Base-by-base conservation (phyloP, 2,888 invertebrate genomes). In the Drosophila koepferae region DNA sequence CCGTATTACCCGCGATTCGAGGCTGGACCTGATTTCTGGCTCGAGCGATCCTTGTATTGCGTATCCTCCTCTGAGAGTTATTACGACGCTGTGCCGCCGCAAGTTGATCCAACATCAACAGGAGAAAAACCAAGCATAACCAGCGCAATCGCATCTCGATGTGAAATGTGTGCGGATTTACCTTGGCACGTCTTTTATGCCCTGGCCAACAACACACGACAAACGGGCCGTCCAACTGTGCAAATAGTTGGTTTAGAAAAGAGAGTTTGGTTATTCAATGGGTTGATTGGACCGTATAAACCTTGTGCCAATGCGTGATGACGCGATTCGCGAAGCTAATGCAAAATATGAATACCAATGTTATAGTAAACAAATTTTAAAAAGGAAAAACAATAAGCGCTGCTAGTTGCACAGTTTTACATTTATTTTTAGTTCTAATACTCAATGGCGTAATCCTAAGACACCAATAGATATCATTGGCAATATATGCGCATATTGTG, bases 401-500 rank as follows among this genome's bases (percentile, higher is more conserved):
- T 70, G 31, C 2, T 41, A 3, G 14, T 28, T 23, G 16, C 20
- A 44, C 12, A 34, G n/a, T 23, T 68, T 31, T 5, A 7, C 10
- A 5, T 54, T 67, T 40, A 43, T 34, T 48, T 49, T 34, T 31
- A 18, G 8, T 10, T 61, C 53, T 74, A 77, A 82, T 80, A 77
- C 74, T 72, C 38, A 20, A 72, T 41, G 60, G 67, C 60, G 51
- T 59, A 56, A 40, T 38, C 31, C 46, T 41, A 54, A 20, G 6
- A 43, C 16, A 12, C 20, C 4, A 10, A 12, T 10, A 14, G 14
- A 18, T 10, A 2, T 68, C 38, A 72, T 43, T 78, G 86, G 72
- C 91, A 90, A 74, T 89, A 72, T 28, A 63, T 68, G 12, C 59
- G 20, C 69, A 89, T 79, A 9, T 81, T 83, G 8, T 75, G 23